Evolutionary conservation across 2,888 invertebrate species (phyloP), one percentile per base, ranked within the genome.

Genomic region (Thera britannica): DNA sequence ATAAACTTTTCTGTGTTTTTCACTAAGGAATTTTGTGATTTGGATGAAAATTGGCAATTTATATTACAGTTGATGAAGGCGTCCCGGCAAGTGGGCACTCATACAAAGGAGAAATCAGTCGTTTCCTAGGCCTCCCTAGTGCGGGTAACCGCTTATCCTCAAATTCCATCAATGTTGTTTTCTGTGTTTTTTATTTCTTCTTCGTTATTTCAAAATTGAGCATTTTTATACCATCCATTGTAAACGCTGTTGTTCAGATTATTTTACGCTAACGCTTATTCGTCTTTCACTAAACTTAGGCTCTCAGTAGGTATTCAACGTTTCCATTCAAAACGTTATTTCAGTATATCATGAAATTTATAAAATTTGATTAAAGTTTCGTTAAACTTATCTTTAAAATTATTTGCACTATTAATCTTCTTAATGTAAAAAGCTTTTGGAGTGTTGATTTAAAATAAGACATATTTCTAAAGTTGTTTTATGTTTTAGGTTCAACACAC

Each of bases 111-210:
- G 94, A 94, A 82, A 92, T 92, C 86, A 95, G 95, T 93, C 95
- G 95, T 92, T 96, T 96, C 93, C 95, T 96, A 94, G 94, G 95
- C 92, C 94, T 96, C 88, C 95, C 96, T 86, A 95, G 93, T 81
- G 91, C 94, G 94, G 93, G 93, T 93, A 93, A 93, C 93, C 92
- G 92, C 93, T 90, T 84, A 67, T 85, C 85, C 46, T 62, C 58
- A 58, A 68, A 55, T n/a, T 62, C 58, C 74, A 80, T 85, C 77
- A 79, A 80, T 89, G 85, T 88, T 89, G 77, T 85, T 78, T 82
- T 77, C 72, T 79, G 74, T 80, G 76, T 83, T 77, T 78, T 70
- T 75, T 74, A 80, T 76, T 57, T 77, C 68, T 76, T 77, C 67
- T 72, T 76, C 54, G 72, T 79, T 73, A 75, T 75, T 75, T 62